A percentile compares a stretch with the other conserved stretches of the same genome.
Evolutionary conservation across 2,888 invertebrate species (phyloP).

Genomic region (Philereme vetulata): DNA sequence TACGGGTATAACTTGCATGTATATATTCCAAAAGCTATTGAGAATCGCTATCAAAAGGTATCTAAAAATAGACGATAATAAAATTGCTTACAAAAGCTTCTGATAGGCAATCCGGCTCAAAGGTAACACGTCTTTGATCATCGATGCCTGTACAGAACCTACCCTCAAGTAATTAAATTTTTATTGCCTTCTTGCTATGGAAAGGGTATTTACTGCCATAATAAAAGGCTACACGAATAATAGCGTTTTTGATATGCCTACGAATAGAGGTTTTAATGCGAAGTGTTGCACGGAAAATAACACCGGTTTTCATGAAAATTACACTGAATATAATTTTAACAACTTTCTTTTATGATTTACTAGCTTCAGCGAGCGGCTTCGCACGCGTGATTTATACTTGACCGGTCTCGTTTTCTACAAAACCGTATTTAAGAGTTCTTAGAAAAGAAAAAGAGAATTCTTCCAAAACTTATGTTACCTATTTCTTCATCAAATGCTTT

Average conservation of each 20-base stretch:
- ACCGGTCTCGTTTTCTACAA: no score
- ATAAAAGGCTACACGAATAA: slow-evolving; percentile 36
- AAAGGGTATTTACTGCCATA: slow-evolving; percentile 37
- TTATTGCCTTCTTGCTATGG: slow-evolving; percentile 34
- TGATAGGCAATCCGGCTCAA: slow-evolving; percentile 44
- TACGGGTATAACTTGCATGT: background rate
- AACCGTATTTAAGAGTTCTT: no score
- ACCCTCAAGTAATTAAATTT: slow-evolving; percentile 37
- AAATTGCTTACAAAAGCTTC: slow-evolving; percentile 26
- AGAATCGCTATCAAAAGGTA: slow-evolving; percentile 5
- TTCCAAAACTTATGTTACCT: background rate
- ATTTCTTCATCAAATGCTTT: slow-evolving; percentile 5
- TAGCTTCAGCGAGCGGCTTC: no score
- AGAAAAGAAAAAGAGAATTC: no score
- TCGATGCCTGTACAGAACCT: slow-evolving; percentile 21
- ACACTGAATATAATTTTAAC: background rate
- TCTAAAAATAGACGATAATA: slow-evolving; percentile 33
- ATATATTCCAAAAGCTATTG: background rate
- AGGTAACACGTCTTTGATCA: slow-evolving; percentile 39
- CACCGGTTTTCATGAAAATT: background rate
- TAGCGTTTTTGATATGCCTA: slow-evolving; percentile 32
- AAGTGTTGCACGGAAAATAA: slow-evolving; percentile 13
- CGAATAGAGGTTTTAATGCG: slow-evolving; percentile 29
- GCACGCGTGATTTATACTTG: background rate
- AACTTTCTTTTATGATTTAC: background rate